phyloP scores from a whole-genome alignment of 1,140 invertebrate species.

The Coelopa frigida region DNA sequence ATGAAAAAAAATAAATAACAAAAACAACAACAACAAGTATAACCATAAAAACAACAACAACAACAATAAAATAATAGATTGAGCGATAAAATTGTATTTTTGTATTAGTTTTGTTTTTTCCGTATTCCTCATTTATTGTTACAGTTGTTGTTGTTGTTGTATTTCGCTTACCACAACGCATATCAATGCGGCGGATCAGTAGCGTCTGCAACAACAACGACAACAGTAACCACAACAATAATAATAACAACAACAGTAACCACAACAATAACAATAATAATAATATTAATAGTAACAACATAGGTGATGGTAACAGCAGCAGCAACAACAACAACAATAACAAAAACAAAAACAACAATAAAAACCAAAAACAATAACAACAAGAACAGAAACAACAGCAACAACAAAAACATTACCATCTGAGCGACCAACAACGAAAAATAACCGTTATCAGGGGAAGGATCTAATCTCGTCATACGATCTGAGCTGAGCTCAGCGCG shows the following conservation, averaged over 20 bases:
- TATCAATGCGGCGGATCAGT: constrained; percentile 1
- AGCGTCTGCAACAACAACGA: constrained; percentile 3
- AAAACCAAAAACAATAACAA: constrained; percentile 12
- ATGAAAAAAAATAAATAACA: too few relatives aligned
- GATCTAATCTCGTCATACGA: constrained; percentile 33
- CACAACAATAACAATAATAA: constrained; percentile 23
- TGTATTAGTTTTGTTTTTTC: too few relatives aligned
- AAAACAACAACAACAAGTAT: too few relatives aligned
- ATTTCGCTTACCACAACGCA: constrained; percentile 6
- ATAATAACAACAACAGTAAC: constrained; percentile 22
- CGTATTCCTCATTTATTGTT: too few relatives aligned
- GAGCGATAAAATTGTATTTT: too few relatives aligned
- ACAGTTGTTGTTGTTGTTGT: constrained; percentile 1
- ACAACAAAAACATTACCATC: constrained; percentile 15
- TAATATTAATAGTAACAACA: constrained; percentile 17
- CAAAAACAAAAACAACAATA: constrained; percentile 18
- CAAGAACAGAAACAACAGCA: constrained; percentile 16
- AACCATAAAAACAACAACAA: too few relatives aligned
- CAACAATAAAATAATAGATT: too few relatives aligned
- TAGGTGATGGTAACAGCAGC: constrained; percentile 26
- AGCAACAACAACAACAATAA: constrained; percentile 23
- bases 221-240: constrained; percentile 24
- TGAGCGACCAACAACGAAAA: not conserved
- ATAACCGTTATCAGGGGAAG: constrained; percentile 34
- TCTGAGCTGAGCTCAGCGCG: too few relatives aligned